Percentiles rank a stretch among this genome's conserved stretches.
Conservation (phyloP, 2,888 invertebrate genomes). For the Noctua comes region DNA sequence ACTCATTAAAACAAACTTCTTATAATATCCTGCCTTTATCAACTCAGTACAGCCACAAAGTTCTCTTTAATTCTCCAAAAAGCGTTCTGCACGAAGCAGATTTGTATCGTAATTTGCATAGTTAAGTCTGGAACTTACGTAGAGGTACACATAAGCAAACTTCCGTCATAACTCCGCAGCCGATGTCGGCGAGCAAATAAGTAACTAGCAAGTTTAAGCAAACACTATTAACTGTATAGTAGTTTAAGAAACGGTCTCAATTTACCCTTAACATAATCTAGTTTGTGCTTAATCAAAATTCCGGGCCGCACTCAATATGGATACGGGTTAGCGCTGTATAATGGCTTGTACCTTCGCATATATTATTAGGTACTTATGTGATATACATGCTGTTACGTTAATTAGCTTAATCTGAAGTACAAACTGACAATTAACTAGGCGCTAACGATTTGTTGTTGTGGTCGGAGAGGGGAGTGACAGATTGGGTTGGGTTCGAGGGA, state of each 20-base stretch:
- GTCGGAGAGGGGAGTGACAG: slow-evolving; percentile 49
- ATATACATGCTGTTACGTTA: slow-evolving; percentile 63
- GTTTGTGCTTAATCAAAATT: slow-evolving; percentile 88
- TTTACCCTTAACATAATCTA: slow-evolving; percentile 85
- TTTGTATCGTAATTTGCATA: slow-evolving; percentile 83
- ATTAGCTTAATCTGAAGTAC: slow-evolving; percentile 64
- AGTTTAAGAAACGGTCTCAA: slow-evolving; percentile 87
- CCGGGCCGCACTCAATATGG: slow-evolving; percentile 83
- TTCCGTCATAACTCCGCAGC: slow-evolving; percentile 82
- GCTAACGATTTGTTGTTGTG: slow-evolving; percentile 67
- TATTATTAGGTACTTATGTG: slow-evolving; percentile 72
- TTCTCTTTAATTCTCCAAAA: slow-evolving; percentile 63
- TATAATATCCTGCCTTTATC: slow-evolving; percentile 60
- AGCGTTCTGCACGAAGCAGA: slow-evolving; percentile 72
- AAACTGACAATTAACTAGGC: slow-evolving; percentile 67
- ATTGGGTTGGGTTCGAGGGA: slow-evolving; percentile 36
- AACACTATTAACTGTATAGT: slow-evolving; percentile 87
- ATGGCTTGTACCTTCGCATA: slow-evolving; percentile 76
- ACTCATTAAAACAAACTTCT: slow-evolving; percentile 39
- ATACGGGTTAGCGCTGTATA: slow-evolving; percentile 75
- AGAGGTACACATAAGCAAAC: slow-evolving; percentile 75
- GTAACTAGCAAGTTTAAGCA: slow-evolving; percentile 84
- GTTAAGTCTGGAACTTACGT: slow-evolving; percentile 76
- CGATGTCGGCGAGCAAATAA: slow-evolving; percentile 83
- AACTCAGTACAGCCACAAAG: slow-evolving; percentile 47